phyloP scores from a whole-genome alignment of 2,888 invertebrate genomes.

The Nasonia oneida region DNA sequence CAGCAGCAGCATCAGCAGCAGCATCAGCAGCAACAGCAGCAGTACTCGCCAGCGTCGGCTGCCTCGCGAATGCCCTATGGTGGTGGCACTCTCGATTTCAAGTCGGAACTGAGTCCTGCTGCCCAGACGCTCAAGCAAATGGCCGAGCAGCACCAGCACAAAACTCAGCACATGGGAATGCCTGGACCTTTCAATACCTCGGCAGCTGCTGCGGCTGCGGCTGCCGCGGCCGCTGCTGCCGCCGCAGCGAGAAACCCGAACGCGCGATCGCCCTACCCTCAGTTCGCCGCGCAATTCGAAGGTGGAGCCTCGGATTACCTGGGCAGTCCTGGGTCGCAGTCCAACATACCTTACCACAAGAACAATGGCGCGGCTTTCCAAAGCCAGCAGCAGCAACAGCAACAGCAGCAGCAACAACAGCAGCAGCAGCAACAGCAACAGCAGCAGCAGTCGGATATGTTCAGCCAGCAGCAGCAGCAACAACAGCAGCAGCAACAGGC shows the following conservation, averaged over 20 bases:
- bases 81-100: conserved; percentile 76
- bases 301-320: conserved; percentile 78
- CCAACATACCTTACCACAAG: conserved; percentile 75
- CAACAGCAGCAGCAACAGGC: conserved; percentile 28
- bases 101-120: conserved; percentile 91
- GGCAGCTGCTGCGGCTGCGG: conserved; percentile 75
- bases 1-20: conserved; percentile 72
- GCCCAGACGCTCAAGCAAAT: conserved; percentile 97
- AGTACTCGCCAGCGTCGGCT: conserved; percentile 77
- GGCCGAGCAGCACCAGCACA: conserved; percentile 98
- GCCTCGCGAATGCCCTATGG: conserved; percentile 77
- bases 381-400: conserved; percentile 69
- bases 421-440: conserved; percentile 70
- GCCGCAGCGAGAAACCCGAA: conserved; percentile 75
- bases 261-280: conserved; percentile 82
- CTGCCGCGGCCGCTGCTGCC: conserved; percentile 78
- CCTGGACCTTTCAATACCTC: conserved; percentile 79
- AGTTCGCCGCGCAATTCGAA: conserved; percentile 81
- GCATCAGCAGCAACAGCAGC: conserved; percentile 74
- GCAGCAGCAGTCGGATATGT: conserved; percentile 74
- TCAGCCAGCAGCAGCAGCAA: conserved; percentile 62
- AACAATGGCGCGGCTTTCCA: conserved; percentile 69
- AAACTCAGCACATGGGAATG: conserved; percentile 85
- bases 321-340: conserved; percentile 78
- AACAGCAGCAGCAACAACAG: conserved; percentile 42